Conservation (phyloP, 2,797 vertebrate genomes). For the Rhinogobio ventralis region DNA sequence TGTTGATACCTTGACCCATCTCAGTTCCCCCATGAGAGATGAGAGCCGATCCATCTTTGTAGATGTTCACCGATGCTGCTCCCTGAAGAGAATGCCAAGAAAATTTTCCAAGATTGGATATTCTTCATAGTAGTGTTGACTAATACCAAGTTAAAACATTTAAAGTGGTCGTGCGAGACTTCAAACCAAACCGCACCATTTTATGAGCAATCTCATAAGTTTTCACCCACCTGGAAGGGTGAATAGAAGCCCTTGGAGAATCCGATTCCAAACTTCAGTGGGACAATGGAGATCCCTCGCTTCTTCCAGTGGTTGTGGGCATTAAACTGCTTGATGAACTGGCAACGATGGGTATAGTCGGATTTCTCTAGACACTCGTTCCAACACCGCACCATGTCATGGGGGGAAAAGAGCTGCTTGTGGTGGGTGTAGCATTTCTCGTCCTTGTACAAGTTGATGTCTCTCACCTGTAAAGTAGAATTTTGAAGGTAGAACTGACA, state of each 20-base stretch:
- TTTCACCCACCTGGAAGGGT: conserved; percentile 77
- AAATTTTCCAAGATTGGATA: neutral
- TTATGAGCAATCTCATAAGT: neutral
- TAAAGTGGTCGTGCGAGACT: neutral
- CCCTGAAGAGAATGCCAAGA: conserved; percentile 63
- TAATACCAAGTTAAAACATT: neutral
- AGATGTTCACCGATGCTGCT: conserved; percentile 76
- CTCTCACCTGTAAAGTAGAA: conserved; percentile 73
- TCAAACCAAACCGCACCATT: neutral
- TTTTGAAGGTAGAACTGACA: neutral
- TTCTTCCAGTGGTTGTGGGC: conserved; percentile 82
- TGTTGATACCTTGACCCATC: conserved; percentile 79
- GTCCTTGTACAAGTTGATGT: conserved; percentile 85
- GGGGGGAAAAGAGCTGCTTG: conserved; percentile 79
- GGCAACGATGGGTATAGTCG: conserved; percentile 69
- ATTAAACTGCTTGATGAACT: conserved; percentile 72
- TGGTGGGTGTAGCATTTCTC: conserved; percentile 74
- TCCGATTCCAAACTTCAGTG: conserved; percentile 81
- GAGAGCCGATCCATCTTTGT: conserved; percentile 76
- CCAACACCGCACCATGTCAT: conserved; percentile 81
- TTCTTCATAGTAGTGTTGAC: neutral
- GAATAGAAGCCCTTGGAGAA: conserved; percentile 69
- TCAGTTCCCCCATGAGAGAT: conserved; percentile 77
- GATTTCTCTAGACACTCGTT: conserved; percentile 78
- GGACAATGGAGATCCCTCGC: conserved; percentile 79